Conservation (phyloP, 2,888 invertebrate species). For the Thymelicus lineola region DNA sequence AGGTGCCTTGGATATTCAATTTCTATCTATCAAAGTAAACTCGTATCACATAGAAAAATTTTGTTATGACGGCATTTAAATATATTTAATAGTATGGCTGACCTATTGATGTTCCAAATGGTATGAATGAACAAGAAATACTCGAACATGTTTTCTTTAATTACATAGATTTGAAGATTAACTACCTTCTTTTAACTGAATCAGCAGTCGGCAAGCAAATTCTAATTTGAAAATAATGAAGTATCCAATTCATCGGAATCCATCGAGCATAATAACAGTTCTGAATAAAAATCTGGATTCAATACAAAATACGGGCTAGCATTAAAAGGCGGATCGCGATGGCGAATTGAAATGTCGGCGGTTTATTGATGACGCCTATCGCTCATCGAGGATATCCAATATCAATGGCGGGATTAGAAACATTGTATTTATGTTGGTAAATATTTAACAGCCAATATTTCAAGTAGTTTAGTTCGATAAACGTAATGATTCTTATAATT, state of each 20-base stretch:
- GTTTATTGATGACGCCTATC: slow-evolving; percentile 54
- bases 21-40: no score
- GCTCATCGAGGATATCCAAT: slow-evolving; percentile 48
- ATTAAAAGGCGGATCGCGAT: slow-evolving; percentile 46
- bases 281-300: slow-evolving; percentile 42
- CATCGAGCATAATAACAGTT: slow-evolving; percentile 23
- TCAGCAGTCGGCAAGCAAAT: slow-evolving; percentile 10
- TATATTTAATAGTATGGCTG: no score
- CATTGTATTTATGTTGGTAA: slow-evolving; percentile 7
- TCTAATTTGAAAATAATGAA: slow-evolving; percentile 22
- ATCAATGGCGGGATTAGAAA: slow-evolving; percentile 39
- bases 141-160: no score
- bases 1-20: no score
- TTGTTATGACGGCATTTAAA: no score
- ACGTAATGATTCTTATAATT: no score
- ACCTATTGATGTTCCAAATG: no score
- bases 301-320: slow-evolving; percentile 41
- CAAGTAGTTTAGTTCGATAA: no score
- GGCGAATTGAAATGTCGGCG: slow-evolving; percentile 48
- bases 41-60: no score
- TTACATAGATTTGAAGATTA: neutral
- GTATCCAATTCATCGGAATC: slow-evolving; percentile 20
- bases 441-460: neutral
- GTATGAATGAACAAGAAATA: no score
- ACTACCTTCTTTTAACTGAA: neutral